These are phyloP conservation scores for Amphipoea oculea DNA, from an alignment of 2,888 invertebrate species.

Conservation along the genomic window DNA sequence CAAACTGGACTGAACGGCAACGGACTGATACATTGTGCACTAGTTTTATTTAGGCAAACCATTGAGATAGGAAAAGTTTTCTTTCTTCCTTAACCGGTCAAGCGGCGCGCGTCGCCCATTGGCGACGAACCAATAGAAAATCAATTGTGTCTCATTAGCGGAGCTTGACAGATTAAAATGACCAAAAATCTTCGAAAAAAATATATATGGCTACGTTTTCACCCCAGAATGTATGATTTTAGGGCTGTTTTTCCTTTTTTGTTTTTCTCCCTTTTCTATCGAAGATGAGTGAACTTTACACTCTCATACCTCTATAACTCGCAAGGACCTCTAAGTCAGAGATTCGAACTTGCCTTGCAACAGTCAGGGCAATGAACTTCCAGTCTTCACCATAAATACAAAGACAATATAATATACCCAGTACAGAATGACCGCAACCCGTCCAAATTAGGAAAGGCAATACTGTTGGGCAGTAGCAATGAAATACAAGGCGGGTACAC, in stretches of 20 bases:
- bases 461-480: constrained; percentile 10
- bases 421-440: constrained; percentile 21
- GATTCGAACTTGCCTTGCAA: not conserved
- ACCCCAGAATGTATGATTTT: not conserved
- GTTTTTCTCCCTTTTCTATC: too few relatives aligned
- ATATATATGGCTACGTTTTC: not conserved
- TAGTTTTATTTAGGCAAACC: not conserved
- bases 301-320: too few relatives aligned
- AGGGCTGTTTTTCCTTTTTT: too few relatives aligned
- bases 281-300: too few relatives aligned
- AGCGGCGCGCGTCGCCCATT: too few relatives aligned
- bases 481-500: constrained; percentile 30
- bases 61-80: not conserved
- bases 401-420: not conserved
- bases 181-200: not conserved
- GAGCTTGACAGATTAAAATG: not conserved
- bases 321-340: not conserved
- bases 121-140: too few relatives aligned
- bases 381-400: not conserved
- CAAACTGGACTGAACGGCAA: constrained; percentile 1
- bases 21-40: not conserved
- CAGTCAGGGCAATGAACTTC: not conserved
- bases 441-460: constrained; percentile 43
- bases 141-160: too few relatives aligned
- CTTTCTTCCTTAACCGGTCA: too few relatives aligned